These are phyloP conservation scores for Brachyhypopomus occidentalis DNA, from an alignment of 2,113 vertebrate species.

Conservation along the genomic window DNA sequence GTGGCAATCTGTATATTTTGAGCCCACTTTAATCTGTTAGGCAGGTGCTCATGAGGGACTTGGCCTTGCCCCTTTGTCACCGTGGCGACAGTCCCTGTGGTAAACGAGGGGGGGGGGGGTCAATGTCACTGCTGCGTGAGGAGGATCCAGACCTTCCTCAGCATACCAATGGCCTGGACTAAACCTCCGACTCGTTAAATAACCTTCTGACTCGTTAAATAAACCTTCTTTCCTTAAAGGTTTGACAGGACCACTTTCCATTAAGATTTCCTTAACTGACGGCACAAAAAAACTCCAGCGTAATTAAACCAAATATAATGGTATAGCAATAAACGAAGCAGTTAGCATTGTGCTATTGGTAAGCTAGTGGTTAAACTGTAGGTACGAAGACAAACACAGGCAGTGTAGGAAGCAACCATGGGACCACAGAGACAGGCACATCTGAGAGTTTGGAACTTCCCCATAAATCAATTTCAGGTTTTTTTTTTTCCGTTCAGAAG, in stretches of 20 bases:
- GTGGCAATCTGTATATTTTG: conserved; percentile 69
- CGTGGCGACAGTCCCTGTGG: conserved; percentile 57
- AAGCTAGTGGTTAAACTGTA: too few relatives aligned
- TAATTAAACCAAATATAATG: too few relatives aligned
- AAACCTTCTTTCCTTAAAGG: neutral
- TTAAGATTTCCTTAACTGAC: too few relatives aligned
- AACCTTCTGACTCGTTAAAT: conserved; percentile 2
- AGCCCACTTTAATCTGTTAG: conserved; percentile 76
- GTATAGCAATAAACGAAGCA: too few relatives aligned
- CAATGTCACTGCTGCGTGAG: conserved; percentile 53
- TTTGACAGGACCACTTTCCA: neutral
- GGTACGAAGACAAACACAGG: too few relatives aligned
- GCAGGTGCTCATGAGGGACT: conserved; percentile 68
- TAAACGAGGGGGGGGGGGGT: conserved; percentile 66
- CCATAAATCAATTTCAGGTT: too few relatives aligned
- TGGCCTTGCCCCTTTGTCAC: conserved; percentile 73
- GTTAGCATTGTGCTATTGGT: too few relatives aligned
- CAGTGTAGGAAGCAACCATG: too few relatives aligned
- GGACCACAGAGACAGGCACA: too few relatives aligned
- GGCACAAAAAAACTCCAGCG: too few relatives aligned
- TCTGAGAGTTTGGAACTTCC: too few relatives aligned
- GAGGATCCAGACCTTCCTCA: conserved; percentile 57
- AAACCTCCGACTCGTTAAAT: conserved; percentile 14
- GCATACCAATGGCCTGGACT: conserved; percentile 46
- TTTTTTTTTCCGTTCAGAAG: too few relatives aligned